These are phyloP conservation scores for Monodelphis domestica DNA, from an alignment of 2,797 vertebrate species.

Conservation along the genomic window DNA sequence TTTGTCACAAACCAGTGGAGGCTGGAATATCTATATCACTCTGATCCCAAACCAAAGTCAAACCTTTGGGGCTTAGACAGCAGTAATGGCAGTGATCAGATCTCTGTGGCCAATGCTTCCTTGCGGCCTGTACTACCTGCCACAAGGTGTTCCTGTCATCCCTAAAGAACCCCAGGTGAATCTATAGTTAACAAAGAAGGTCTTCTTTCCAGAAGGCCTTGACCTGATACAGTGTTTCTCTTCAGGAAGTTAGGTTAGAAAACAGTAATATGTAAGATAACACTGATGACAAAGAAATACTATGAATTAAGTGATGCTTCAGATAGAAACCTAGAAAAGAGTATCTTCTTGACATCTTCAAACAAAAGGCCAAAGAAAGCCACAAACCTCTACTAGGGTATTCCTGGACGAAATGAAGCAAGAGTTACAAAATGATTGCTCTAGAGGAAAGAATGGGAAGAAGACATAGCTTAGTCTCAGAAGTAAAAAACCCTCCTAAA, in stretches of 20 bases:
- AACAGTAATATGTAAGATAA: not conserved
- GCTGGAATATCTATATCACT: not conserved
- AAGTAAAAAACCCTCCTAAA: not conserved
- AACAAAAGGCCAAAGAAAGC: not conserved
- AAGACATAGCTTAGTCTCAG: not conserved
- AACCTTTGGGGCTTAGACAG: not conserved
- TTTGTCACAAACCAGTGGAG: not conserved
- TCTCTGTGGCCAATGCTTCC: not conserved
- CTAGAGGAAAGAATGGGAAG: not conserved
- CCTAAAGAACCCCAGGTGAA: not conserved
- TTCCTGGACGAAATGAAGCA: not conserved
- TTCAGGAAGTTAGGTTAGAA: not conserved
- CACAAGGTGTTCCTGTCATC: not conserved
- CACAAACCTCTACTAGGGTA: not conserved
- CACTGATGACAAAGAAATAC: not conserved
- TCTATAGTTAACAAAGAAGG: not conserved
- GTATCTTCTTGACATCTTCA: not conserved
- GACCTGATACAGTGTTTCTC: not conserved
- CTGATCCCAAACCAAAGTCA: not conserved
- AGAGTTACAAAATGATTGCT: not conserved
- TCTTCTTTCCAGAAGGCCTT: not conserved
- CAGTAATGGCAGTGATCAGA: not conserved
- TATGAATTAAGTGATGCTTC: not conserved
- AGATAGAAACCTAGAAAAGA: not conserved
- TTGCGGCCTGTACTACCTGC: not conserved